Conservation (phyloP, 2,113 vertebrate species). For the Callospermophilus lateralis region DNA sequence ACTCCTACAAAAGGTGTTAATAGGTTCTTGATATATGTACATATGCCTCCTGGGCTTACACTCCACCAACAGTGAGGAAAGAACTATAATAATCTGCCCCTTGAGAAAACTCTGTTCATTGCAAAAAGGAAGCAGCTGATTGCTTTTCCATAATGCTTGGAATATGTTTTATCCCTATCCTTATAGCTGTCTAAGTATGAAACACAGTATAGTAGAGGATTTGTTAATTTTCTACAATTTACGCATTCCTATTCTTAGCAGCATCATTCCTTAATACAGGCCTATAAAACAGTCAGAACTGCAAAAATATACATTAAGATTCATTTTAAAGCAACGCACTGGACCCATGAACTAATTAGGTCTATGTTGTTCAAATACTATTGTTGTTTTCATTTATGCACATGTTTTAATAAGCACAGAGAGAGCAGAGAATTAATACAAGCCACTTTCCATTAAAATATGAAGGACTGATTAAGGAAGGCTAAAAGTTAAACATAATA, state of each 20-base stretch:
- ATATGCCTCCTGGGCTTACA: background rate
- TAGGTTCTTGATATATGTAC: conserved; percentile 22
- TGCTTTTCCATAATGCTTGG: conserved; percentile 29
- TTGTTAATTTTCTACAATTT: conserved; percentile 20
- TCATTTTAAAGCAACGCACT: background rate
- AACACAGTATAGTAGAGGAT: background rate
- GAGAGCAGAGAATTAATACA: background rate
- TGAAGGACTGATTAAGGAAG: conserved; percentile 3
- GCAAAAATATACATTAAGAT: background rate
- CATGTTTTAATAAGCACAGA: background rate
- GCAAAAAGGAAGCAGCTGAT: conserved; percentile 23
- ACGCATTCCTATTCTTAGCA: background rate
- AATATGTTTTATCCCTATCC: background rate
- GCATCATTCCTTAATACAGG: background rate
- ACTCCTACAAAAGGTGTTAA: conserved; percentile 54
- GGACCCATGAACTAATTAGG: background rate
- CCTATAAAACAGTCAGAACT: background rate
- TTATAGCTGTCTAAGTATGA: background rate
- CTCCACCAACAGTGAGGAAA: background rate
- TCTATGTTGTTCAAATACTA: background rate
- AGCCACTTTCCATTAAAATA: background rate
- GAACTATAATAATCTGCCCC: conserved; percentile 31
- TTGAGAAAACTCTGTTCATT: conserved; percentile 42
- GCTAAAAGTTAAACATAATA: background rate
- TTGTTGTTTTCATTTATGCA: background rate